Base-by-base conservation (phyloP, 1,140 invertebrate species). In the Thaumatotibia leucotreta region DNA sequence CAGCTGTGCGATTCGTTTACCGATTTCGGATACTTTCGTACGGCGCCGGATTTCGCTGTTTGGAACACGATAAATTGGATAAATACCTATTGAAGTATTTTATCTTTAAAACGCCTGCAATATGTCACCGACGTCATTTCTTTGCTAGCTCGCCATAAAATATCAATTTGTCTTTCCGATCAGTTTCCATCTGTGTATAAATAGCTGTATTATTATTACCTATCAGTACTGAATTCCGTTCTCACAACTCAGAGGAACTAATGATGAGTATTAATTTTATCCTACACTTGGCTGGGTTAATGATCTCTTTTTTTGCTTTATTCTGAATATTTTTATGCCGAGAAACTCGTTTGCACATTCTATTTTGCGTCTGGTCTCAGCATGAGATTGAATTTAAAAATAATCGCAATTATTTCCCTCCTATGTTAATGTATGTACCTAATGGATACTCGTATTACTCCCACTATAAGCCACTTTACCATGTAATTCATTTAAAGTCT, bases 231-330 rank as follows among this genome's bases (percentile, higher is more conserved):
- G 50, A 24, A 54, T 54, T 27, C 50, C 50, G 27, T 54, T 54
- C 50, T 24, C 50, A 54, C 50, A 54, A 24, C 22, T 54, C 50
- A 23, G 4, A 58, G 14, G 52, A 29, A 58, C 52, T 58, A 58
- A 58, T 58, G 52, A 58, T 29, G 52, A n/a, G 24, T 58, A 58
- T 58, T 58, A 58, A 58, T 58, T 58, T 58, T 58, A 58, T 58
- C 52, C 52, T 29, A 58, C 52, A 58, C 52, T 58, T 58, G 52
- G 2, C 14, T 31, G 24, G 52, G 52, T 58, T 58, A 27, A 58
- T 58, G 52, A 58, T 29, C 52, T 58, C 27, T 31, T 58, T 54
- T 54, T 54, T 39, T 24, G 50, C 50, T 27, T 54, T 54, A 27
- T 58, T 58, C 52, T 31, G 4, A 4, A 45, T 58, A 27, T 58